Base-by-base conservation (phyloP, 2,888 invertebrate species). In the Ctenicera cuprea region DNA sequence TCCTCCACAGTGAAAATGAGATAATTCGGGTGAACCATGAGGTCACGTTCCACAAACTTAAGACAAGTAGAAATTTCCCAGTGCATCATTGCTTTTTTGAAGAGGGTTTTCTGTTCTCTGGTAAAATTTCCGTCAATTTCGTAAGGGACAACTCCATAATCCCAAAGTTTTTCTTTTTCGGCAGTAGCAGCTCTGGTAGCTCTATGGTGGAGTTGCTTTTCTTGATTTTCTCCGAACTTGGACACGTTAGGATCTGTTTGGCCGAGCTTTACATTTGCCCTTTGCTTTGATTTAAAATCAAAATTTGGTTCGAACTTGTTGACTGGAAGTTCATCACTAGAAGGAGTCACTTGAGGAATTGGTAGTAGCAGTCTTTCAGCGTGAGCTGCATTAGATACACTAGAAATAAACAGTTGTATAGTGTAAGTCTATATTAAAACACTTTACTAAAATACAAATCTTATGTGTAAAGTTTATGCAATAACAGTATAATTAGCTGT, bases 61-160 rank as follows among this genome's bases (percentile, higher is more conserved):
- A 99, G 94, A 86, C 99, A 99, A 0, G 99, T 99, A 84, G 94
- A 95, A 87, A 98, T 99, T 88, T 99, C 98, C 99, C 99, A 99
- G 86, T 99, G 99, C 18, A 97, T 89, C 99, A 99, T 99, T n/a
- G 99, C 99, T 84, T 95, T 96, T 84, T 97, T 97, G 90, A 99
- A 99, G 52, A 99, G 89, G 0, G 97, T 97, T 87, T 97, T 97
- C 88, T 98, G 97, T 0, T 94, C 93, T 0, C 98, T 97, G 81
- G 95, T 96, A 87, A 98, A 98, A 87, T 97, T 97, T 9, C 95
- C 94, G 83, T 98, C 97, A 74, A 99, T 98, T 87, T 97, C 97
- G 87, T 97, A 99, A 0, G 99, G 99, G 76, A 99, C 98, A 11
- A 99, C 97, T 0, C 97, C 99, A 83, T 95, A 93, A 84, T 98